Conservation (phyloP, 2,888 invertebrate genomes). For the Philhelius pedissequus region DNA sequence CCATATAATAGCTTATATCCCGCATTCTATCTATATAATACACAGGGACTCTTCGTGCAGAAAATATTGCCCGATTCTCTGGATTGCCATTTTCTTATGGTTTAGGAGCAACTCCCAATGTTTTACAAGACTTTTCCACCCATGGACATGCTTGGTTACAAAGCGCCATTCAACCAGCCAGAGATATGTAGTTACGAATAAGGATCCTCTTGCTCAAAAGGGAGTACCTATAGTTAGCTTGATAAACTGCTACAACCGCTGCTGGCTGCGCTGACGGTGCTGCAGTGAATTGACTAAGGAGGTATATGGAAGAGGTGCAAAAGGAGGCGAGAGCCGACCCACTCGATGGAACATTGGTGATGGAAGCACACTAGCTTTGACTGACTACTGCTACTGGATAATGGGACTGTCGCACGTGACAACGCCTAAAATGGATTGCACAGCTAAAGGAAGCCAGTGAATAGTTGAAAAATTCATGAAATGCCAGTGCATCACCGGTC, state of each 20-base stretch:
- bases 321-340: neutral
- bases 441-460: neutral
- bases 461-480: constrained; percentile 59
- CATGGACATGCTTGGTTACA: constrained; percentile 24
- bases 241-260: constrained; percentile 59
- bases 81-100: constrained; percentile 33
- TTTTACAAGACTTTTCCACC: constrained; percentile 37
- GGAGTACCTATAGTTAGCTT: constrained; percentile 60
- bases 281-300: neutral
- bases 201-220: constrained; percentile 16
- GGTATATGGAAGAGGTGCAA: no score
- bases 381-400: constrained; percentile 53
- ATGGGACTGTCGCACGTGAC: constrained; percentile 65
- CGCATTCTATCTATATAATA: neutral
- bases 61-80: constrained; percentile 40
- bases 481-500: constrained; percentile 14
- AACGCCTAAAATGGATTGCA: constrained; percentile 60
- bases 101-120: constrained; percentile 19
- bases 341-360: constrained; percentile 23
- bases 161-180: constrained; percentile 22
- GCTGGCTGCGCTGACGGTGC: constrained; percentile 19
- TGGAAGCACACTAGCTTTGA: constrained; percentile 48
- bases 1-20: constrained; percentile 54
- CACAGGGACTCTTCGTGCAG: constrained; percentile 18
- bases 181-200: neutral